Base-by-base conservation (phyloP, 2,888 invertebrate genomes). In the Phoronis australis region DNA sequence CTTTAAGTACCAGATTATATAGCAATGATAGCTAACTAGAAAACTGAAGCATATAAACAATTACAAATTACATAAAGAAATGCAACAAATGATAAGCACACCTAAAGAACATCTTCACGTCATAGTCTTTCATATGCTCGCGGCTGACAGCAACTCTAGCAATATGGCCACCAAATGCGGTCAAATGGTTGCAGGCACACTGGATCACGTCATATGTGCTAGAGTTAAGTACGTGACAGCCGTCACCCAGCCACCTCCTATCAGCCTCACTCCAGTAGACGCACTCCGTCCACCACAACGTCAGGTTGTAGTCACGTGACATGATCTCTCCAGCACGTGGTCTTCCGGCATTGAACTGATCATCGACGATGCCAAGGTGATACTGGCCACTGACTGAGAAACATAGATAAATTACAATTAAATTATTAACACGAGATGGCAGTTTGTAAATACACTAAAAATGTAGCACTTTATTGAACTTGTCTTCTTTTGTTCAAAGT, bases 241-340 rank as follows among this genome's bases (percentile, higher is more conserved):
- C 74, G 20, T 61, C 55, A 3, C 55, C 48, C 12, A 61, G 60
- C 74, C 75, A 74, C 4, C 49, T 38, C 18, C 54, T 47, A 9
- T 37, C 41, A 4, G 44, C 42, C 4, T 54, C 43, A 44, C 71
- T 57, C 73, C 73, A 73, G 63, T 60, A 71, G 18, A 74, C 50
- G 56, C 75, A 75, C 27, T 65, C 54, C 15, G 65, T 65, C 63
- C 65, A 66, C 73, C 73, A 74, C 31, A 69, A 42, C 24, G 55
- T 61, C 9, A 75, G 51, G 6, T 59, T 58, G 58, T 75, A 75
- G 43, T 62, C 52, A 2, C 71, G 61, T n/a, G 51, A 47, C n/a
- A 57, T 51, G 26, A 68, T 60, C 55, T 71, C 68, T 24, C 63
- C 63, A 37, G 47, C 55, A 3, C 69, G 61, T 3, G 60, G 64